Evolutionary conservation across 1,140 invertebrate genomes (phyloP).

Genomic region (Eueides isabella): DNA sequence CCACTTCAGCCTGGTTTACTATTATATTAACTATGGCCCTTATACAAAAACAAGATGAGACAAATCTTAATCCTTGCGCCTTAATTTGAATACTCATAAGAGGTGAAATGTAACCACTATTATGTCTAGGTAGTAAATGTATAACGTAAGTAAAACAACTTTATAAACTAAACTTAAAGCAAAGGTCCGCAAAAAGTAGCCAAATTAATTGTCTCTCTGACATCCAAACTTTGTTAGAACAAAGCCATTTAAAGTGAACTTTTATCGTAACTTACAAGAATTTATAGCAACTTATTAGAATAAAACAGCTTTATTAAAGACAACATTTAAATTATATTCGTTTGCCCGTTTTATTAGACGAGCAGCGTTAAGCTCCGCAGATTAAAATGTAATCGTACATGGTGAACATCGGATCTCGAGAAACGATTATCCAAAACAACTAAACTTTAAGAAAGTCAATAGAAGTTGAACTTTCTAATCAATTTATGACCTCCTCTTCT

Average conservation of each 20-base stretch:
- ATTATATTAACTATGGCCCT: too few relatives aligned
- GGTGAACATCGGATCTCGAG: too few relatives aligned
- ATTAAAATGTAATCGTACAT: too few relatives aligned
- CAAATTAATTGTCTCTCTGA: slow-evolving; percentile 10
- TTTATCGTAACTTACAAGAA: slow-evolving; percentile 7
- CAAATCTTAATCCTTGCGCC: too few relatives aligned
- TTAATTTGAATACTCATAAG: not conserved
- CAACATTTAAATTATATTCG: too few relatives aligned
- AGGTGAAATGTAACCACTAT: not conserved
- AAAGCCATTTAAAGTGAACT: slow-evolving; percentile 10
- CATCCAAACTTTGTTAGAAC: slow-evolving; percentile 8
- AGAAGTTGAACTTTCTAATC: too few relatives aligned
- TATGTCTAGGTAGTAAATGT: not conserved
- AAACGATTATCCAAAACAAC: too few relatives aligned
- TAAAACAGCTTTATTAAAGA: slow-evolving; percentile 6
- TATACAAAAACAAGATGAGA: too few relatives aligned
- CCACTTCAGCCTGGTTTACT: too few relatives aligned
- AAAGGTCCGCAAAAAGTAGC: slow-evolving; percentile 1
- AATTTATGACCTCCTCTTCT: too few relatives aligned
- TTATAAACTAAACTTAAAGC: not conserved
- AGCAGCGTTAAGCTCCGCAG: too few relatives aligned
- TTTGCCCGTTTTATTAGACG: not conserved
- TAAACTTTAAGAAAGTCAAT: too few relatives aligned
- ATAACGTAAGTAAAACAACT: not conserved
- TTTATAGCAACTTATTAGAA: slow-evolving; percentile 5